Evolutionary conservation across 37 sponge, comb jelly and placozoan genomes (phyloP).

Genomic region (Aplysina aerophoba): DNA sequence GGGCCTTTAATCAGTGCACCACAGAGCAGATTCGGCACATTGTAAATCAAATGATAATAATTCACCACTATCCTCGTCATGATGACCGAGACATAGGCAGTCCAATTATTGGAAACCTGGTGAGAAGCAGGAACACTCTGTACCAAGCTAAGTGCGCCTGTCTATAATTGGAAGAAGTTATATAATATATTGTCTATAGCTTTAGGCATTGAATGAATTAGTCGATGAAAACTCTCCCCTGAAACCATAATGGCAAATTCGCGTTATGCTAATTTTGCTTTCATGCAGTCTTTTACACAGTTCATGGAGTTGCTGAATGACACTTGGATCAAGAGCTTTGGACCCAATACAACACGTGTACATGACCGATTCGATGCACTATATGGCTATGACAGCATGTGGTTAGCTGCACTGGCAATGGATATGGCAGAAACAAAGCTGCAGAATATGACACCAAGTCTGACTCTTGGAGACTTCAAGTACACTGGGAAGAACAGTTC

Average conservation of each 20-base stretch:
- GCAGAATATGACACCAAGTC: not conserved
- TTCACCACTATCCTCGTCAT: slow-evolving; percentile 55
- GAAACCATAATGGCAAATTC: too few relatives aligned
- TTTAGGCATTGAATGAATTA: too few relatives aligned
- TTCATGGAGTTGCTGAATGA: not conserved
- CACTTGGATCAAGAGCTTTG: not conserved
- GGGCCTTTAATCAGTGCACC: slow-evolving; percentile 19
- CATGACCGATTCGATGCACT: not conserved
- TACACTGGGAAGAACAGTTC: slow-evolving; percentile 21
- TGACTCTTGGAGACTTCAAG: slow-evolving; percentile 2
- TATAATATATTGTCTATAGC: too few relatives aligned
- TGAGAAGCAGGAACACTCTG: too few relatives aligned
- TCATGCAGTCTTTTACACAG: slow-evolving; percentile 3
- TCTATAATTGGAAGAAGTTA: too few relatives aligned
- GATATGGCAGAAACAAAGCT: slow-evolving; percentile 23
- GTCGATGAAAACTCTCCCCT: too few relatives aligned
- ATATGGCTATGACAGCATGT: slow-evolving; percentile 61
- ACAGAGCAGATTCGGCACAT: not conserved
- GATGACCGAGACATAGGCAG: not conserved
- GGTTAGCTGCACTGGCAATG: slow-evolving; percentile 62
- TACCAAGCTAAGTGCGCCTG: too few relatives aligned
- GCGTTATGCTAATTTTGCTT: too few relatives aligned
- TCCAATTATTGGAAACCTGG: slow-evolving; percentile 35
- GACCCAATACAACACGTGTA: not conserved
- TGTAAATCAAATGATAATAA: slow-evolving; percentile 37